Percentiles rank a stretch among this genome's conserved stretches.
Evolutionary conservation across 1,140 invertebrate genomes (phyloP).

Genomic region (Samia ricini): DNA sequence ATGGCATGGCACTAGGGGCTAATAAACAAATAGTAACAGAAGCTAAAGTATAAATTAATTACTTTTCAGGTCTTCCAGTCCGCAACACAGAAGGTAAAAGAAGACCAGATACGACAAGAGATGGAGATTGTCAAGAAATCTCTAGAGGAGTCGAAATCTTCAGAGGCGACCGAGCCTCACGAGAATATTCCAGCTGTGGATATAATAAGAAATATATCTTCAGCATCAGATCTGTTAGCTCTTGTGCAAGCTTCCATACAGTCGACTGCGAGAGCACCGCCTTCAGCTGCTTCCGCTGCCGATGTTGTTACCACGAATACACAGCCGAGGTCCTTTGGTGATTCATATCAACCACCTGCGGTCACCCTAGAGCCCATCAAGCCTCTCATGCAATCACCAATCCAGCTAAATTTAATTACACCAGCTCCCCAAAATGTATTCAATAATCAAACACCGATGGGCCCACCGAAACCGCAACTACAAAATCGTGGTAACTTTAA

Average conservation of each 20-base stretch:
- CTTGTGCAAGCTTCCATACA: conserved; percentile 57
- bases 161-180: background rate
- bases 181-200: conserved; percentile 13
- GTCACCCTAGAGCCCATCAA: background rate
- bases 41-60: background rate
- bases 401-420: background rate
- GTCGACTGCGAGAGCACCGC: conserved; percentile 23
- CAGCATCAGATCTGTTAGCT: conserved; percentile 58
- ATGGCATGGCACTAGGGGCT: too few species aligned
- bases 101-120: conserved; percentile 65
- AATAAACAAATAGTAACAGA: too few species aligned
- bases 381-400: background rate
- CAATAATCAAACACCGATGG: background rate
- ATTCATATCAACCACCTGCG: conserved; percentile 33
- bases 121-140: conserved; percentile 72
- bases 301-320: conserved; percentile 41
- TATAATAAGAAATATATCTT: conserved; percentile 38
- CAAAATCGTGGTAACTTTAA: background rate
- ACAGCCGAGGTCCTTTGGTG: conserved; percentile 58
- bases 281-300: conserved; percentile 3
- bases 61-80: conserved; percentile 56
- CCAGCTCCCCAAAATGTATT: conserved; percentile 3
- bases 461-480: background rate
- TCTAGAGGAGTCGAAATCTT: conserved; percentile 40
- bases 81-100: conserved; percentile 63